Evolutionary conservation across 2,113 vertebrate genomes (phyloP).

Genomic region (Archocentrus centrarchus): DNA sequence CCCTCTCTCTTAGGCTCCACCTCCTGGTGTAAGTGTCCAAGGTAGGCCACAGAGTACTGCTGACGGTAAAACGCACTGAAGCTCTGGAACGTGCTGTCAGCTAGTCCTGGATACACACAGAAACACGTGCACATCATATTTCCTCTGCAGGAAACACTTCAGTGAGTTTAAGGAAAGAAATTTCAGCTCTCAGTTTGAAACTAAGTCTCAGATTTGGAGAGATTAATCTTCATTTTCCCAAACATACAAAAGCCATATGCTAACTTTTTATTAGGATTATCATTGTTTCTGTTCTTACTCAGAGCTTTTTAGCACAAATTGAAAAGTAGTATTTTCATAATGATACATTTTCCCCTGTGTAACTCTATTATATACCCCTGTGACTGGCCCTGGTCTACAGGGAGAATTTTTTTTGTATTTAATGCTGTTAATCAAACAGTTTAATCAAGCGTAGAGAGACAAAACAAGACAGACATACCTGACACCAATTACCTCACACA

Average conservation of each 20-base stretch:
- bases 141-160: neutral
- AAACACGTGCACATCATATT: neutral
- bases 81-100: slow-evolving; percentile 86
- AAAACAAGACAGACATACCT: neutral
- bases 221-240: too few species aligned
- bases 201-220: too few species aligned
- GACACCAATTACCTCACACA: neutral
- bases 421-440: neutral
- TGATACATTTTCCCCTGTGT: neutral
- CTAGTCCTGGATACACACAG: slow-evolving; percentile 81
- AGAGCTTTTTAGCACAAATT: neutral
- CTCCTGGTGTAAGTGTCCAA: slow-evolving; percentile 85
- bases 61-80: slow-evolving; percentile 88
- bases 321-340: neutral
- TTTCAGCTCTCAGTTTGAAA: too few species aligned
- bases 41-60: slow-evolving; percentile 86
- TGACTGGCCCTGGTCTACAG: neutral
- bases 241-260: too few species aligned
- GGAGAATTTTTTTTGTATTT: neutral
- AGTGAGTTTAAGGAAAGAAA: too few species aligned
- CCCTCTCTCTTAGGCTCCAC: slow-evolving; percentile 86
- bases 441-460: neutral
- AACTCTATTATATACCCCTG: too few species aligned
- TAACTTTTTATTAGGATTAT: neutral
- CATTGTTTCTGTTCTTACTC: neutral